Evolutionary conservation across 2,797 vertebrate species (phyloP), one percentile per base, ranked within the genome.

Genomic region (Micrastur ruficollis): DNA sequence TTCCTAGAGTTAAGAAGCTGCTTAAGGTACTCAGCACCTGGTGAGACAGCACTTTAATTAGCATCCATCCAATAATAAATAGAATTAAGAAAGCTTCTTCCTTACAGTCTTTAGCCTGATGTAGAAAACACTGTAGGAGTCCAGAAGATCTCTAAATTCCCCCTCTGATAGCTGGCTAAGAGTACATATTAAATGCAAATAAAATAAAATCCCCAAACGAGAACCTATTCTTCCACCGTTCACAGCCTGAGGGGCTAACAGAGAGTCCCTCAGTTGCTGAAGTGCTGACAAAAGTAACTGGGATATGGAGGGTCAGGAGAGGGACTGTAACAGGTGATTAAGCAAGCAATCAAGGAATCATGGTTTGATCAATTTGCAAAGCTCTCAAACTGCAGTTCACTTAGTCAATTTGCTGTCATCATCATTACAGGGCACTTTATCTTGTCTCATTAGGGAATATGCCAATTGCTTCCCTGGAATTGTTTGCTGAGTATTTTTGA

Each of bases 291-390:
- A 82, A 94, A 88, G 86, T 84, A 89, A 55, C 42, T n/a, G 47
- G 75, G 42, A 68, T n/a, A 74, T 7, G 31, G 84, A 93, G 81
- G 62, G 92, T 87, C 84, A 93, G 82, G 62, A 72, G 67, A 87
- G 75, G 86, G n/a, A 92, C 25, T 0, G 62, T 93, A 92, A 95
- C 95, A 96, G 72, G 65, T 53, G 14, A 95, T 97, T 97, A 97
- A 97, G 91, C 73, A 88, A 92, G 90, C 81, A 97, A 83, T 83
- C 89, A 90, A 96, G 75, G 81, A 96, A 92, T 86, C 84, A 70
- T 6, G 34, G 68, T 89, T 92, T 93, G 93, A 96, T 95, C 90
- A 94, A 91, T 95, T 91, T 94, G 76, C 76, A 95, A 96, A 92
- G 86, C 92, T 96, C 72, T 90, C 81, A 93, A 96, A 95, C 68